phyloP scores from a whole-genome alignment of 2,113 vertebrate genomes.

The Colistium nudipinnis region DNA sequence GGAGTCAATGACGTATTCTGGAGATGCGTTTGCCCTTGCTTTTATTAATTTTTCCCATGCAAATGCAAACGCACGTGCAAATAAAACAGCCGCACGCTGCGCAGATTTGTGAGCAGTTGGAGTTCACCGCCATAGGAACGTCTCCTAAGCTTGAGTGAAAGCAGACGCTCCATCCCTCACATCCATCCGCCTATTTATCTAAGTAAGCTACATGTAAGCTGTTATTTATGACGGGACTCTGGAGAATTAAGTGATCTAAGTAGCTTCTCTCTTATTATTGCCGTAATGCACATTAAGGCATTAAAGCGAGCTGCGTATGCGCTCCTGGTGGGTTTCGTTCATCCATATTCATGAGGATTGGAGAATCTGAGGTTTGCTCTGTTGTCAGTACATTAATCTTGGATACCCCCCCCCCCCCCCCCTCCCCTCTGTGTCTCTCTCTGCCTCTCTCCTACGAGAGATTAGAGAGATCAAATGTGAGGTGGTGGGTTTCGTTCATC shows the following conservation, averaged over 20 bases:
- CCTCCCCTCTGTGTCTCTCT: conserved; percentile 9
- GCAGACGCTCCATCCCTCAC: conserved; percentile 51
- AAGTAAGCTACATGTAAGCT: conserved; percentile 79
- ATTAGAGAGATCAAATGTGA: conserved; percentile 60
- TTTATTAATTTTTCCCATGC: conserved; percentile 31
- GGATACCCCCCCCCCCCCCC: conserved; percentile 38
- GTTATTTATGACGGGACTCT: conserved; percentile 76
- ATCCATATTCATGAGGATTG: conserved; percentile 74
- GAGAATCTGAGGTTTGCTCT: conserved; percentile 51
- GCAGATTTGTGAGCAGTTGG: conserved; percentile 39
- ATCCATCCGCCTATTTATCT: conserved; percentile 67
- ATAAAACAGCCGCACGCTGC: not conserved
- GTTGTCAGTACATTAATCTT: conserved; percentile 73
- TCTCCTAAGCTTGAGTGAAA: conserved; percentile 62
- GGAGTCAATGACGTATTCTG: conserved; percentile 72
- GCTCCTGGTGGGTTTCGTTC: conserved; percentile 62
- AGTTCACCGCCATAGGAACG: conserved; percentile 28
- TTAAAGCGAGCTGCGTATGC: conserved; percentile 64
- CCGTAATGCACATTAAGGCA: conserved; percentile 73
- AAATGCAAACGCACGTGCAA: conserved; percentile 20
- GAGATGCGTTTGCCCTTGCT: conserved; percentile 42
- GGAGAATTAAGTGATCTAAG: conserved; percentile 74
- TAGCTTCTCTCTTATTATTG: conserved; percentile 75
- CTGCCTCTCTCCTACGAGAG: conserved; percentile 45
- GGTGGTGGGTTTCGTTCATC: conserved; percentile 63